phyloP scores from a whole-genome alignment of 2,888 invertebrate species.

The Cheilosia vernalis region DNA sequence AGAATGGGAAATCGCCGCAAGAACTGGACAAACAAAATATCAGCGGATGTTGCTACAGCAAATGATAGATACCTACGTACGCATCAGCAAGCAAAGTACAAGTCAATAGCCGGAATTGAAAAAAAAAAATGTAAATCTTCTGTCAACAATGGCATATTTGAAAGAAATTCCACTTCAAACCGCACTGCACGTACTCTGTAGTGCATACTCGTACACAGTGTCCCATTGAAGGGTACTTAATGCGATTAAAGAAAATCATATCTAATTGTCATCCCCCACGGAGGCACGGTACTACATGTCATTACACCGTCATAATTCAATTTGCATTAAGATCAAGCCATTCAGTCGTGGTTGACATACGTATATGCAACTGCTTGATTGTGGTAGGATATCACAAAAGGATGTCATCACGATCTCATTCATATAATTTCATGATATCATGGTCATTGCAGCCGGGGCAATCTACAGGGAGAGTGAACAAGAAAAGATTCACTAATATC shows the following conservation, averaged over 20 bases:
- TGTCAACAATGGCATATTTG: slow-evolving; percentile 52
- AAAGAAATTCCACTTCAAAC: slow-evolving; percentile 20
- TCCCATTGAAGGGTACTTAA: slow-evolving; percentile 59
- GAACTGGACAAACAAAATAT: slow-evolving; percentile 3
- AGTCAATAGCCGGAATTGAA: not conserved
- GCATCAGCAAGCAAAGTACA: not conserved
- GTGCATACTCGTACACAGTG: not conserved
- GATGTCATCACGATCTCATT: slow-evolving; percentile 1
- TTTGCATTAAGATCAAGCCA: slow-evolving; percentile 54
- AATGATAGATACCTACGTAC: not conserved
- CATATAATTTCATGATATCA: slow-evolving; percentile 58
- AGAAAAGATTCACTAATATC: slow-evolving; percentile 20
- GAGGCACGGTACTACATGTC: slow-evolving; percentile 31
- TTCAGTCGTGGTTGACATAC: not conserved
- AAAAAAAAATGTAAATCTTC: slow-evolving; percentile 5
- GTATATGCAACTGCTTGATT: not conserved
- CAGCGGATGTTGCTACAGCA: not conserved
- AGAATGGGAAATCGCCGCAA: not conserved
- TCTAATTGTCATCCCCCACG: slow-evolving; percentile 60
- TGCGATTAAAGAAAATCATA: slow-evolving; percentile 64
- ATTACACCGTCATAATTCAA: slow-evolving; percentile 56
- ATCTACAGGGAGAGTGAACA: not conserved
- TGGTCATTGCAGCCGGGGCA: not conserved
- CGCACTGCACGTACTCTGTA: not conserved
- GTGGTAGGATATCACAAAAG: slow-evolving; percentile 5